Percentiles rank a stretch among this genome's conserved stretches.
Conservation (phyloP, 2,797 vertebrate species). For the Myotis findleyi region DNA sequence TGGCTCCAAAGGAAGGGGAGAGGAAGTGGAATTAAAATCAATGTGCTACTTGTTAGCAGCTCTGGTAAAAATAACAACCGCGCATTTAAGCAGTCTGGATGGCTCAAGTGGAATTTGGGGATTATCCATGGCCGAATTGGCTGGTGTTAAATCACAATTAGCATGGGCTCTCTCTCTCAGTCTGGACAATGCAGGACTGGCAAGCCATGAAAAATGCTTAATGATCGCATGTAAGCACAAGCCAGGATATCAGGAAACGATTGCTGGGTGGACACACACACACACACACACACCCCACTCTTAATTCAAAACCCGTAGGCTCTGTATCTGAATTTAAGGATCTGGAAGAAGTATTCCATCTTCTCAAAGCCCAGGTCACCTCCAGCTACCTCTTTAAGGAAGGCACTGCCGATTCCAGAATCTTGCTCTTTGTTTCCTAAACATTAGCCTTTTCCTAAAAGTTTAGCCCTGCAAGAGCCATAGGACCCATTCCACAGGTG, state of each 20-base stretch:
- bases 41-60: conserved; percentile 61
- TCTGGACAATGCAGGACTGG: conserved; percentile 53
- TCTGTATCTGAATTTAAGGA: conserved; percentile 4
- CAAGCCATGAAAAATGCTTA: not conserved
- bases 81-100: conserved; percentile 41
- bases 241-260: not conserved
- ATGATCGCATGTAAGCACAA: not conserved
- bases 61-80: conserved; percentile 65
- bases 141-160: conserved; percentile 66
- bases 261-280: not conserved
- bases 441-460: not conserved
- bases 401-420: not conserved
- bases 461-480: not conserved
- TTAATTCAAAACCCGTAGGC: not conserved
- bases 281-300: not conserved
- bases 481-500: not conserved
- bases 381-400: not conserved
- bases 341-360: not conserved
- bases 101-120: conserved; percentile 67
- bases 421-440: not conserved
- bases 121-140: conserved; percentile 52
- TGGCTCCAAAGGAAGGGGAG: not conserved
- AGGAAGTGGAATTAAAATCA: conserved; percentile 47
- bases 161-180: conserved; percentile 9
- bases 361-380: not conserved